Conservation (phyloP, 2,888 invertebrate species). For the Eristalinus aeneus region DNA sequence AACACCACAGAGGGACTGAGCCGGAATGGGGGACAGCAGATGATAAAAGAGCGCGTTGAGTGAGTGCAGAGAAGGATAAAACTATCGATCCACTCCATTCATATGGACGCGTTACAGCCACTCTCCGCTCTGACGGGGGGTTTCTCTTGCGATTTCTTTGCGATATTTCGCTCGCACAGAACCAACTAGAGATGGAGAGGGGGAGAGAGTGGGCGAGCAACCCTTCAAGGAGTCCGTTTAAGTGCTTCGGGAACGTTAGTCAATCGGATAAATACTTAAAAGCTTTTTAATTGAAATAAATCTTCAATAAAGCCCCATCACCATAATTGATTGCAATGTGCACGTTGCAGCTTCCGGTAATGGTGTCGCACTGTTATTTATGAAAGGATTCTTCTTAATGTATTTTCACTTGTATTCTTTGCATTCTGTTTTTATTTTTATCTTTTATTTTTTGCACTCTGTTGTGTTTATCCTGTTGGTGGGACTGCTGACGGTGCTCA, state of each 20-base stretch:
- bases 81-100: conserved; percentile 49
- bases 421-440: conserved; percentile 25
- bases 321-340: conserved; percentile 71
- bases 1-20: background rate
- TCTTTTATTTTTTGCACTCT: background rate
- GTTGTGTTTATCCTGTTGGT: background rate
- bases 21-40: background rate
- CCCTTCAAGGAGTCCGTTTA: conserved; percentile 69
- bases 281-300: conserved; percentile 72
- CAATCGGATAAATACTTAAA: conserved; percentile 72
- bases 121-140: conserved; percentile 10
- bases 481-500: background rate
- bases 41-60: background rate
- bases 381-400: conserved; percentile 70
- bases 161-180: conserved; percentile 27
- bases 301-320: conserved; percentile 71
- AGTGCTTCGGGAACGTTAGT: conserved; percentile 70
- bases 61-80: conserved; percentile 11
- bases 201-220: background rate
- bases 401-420: conserved; percentile 57
- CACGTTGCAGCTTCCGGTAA: conserved; percentile 70
- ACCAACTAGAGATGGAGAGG: background rate
- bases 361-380: conserved; percentile 71
- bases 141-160: conserved; percentile 58
- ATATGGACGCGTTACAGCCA: background rate